Conservation (phyloP, 2,797 vertebrate species). For the Hoplostethus mediterraneus region DNA sequence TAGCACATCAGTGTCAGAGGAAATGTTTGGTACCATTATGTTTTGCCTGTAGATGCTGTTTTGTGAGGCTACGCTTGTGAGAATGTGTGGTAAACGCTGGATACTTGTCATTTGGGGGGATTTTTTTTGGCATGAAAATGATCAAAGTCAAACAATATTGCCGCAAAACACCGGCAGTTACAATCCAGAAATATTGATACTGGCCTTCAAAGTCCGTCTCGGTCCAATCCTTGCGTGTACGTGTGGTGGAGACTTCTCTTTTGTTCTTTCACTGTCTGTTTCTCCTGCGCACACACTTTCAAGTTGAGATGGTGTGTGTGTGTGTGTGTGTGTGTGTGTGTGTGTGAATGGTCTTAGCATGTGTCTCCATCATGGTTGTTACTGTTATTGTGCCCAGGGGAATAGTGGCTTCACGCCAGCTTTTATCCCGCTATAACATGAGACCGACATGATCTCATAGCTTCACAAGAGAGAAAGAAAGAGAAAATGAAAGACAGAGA, state of each 20-base stretch:
- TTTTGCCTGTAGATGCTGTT: too few species aligned
- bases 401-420: constrained; percentile 38
- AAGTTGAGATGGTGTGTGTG: background rate
- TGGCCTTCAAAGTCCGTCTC: too few species aligned
- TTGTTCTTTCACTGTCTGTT: constrained; percentile 13
- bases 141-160: too few species aligned
- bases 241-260: background rate
- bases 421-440: constrained; percentile 38
- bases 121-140: too few species aligned
- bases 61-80: too few species aligned
- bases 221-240: too few species aligned
- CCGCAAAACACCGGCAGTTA: too few species aligned
- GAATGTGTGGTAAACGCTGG: too few species aligned
- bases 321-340: background rate
- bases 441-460: constrained; percentile 39
- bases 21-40: too few species aligned
- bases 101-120: too few species aligned
- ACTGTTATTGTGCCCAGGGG: constrained; percentile 37
- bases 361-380: constrained; percentile 40
- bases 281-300: background rate
- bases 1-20: too few species aligned
- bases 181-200: too few species aligned
- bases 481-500: constrained; percentile 32
- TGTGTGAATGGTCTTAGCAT: constrained; percentile 38
- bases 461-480: constrained; percentile 30